Evolutionary conservation across 2,888 invertebrate species (phyloP).

Genomic region (Tortrix viridana): DNA sequence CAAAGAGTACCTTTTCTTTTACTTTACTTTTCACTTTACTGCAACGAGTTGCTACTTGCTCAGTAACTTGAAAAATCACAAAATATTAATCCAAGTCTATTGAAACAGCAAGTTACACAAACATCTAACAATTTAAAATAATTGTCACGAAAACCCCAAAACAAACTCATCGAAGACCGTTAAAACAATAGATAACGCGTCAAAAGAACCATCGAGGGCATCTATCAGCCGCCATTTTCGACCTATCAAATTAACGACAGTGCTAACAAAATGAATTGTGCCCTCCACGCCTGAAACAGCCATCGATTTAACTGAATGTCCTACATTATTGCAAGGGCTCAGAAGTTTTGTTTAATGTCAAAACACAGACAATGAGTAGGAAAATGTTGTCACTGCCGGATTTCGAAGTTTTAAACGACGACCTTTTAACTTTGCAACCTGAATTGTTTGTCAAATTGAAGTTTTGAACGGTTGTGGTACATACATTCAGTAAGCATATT

Average conservation of each 20-base stretch:
- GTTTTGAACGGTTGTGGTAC: too few relatives aligned
- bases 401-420: too few relatives aligned
- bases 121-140: background rate
- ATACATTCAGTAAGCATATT: too few relatives aligned
- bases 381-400: too few relatives aligned
- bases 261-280: conserved; percentile 27
- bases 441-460: too few relatives aligned
- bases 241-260: conserved; percentile 28
- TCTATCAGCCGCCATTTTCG: conserved; percentile 23
- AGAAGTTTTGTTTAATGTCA: background rate
- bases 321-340: conserved; percentile 4
- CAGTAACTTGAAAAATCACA: too few relatives aligned
- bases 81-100: too few relatives aligned
- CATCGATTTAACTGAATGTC: conserved; percentile 16
- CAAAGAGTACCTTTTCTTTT: too few relatives aligned
- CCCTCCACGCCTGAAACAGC: conserved; percentile 1
- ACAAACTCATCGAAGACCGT: background rate
- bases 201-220: conserved; percentile 24
- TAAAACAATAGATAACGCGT: conserved; percentile 25
- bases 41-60: too few relatives aligned
- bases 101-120: background rate
- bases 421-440: too few relatives aligned
- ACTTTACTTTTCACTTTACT: too few relatives aligned
- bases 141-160: conserved; percentile 3
- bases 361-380: too few relatives aligned